phyloP scores from a whole-genome alignment of 2,888 invertebrate genomes.

The Yponomeuta cagnagella region DNA sequence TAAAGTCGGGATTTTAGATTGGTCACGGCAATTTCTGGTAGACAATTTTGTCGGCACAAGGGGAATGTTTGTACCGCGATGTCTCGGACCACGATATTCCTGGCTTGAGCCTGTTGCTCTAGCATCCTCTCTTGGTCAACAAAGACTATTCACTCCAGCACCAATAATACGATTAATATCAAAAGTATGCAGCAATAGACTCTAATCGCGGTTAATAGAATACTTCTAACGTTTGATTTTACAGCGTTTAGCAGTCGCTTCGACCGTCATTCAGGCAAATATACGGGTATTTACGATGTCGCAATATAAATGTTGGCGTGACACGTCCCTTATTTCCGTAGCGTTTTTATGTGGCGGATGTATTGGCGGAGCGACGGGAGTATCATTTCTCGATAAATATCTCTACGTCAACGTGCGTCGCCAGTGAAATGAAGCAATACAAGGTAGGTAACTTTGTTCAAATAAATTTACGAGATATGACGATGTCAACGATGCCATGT shows the following conservation, averaged over 20 bases:
- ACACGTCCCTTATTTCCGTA: slow-evolving; percentile 31
- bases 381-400: slow-evolving; percentile 28
- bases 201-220: background rate
- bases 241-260: background rate
- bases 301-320: slow-evolving; percentile 20
- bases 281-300: slow-evolving; percentile 9
- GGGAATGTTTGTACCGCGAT: slow-evolving; percentile 47
- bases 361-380: slow-evolving; percentile 21
- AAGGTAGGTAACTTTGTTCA: slow-evolving; percentile 4
- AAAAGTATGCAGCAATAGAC: background rate
- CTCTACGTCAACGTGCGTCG: background rate
- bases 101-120: slow-evolving; percentile 60
- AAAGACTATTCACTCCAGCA: background rate
- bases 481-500: background rate
- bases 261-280: background rate
- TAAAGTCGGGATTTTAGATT: background rate
- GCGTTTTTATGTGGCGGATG: slow-evolving; percentile 27
- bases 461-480: slow-evolving; percentile 4
- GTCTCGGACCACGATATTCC: slow-evolving; percentile 66
- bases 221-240: background rate
- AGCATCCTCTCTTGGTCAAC: background rate
- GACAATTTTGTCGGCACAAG: background rate
- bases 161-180: background rate
- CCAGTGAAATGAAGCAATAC: slow-evolving; percentile 6
- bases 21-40: background rate